phyloP scores from a whole-genome alignment of 2,797 vertebrate species.

The Anguilla anguilla region DNA sequence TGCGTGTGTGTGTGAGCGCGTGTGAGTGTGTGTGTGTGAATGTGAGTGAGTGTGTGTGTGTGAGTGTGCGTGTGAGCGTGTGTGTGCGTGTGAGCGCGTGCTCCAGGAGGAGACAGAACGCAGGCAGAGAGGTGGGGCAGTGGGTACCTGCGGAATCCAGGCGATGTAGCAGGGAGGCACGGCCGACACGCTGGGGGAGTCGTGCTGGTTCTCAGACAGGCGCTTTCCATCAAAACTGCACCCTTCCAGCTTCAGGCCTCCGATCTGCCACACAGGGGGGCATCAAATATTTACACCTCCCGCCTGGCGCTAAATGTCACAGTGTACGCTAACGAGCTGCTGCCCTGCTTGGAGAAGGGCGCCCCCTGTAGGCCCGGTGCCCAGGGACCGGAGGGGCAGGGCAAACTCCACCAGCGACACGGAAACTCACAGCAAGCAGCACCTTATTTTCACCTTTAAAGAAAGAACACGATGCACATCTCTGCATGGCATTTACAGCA shows the following conservation, averaged over 20 bases:
- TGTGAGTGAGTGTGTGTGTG: background rate
- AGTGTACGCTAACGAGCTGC: slow-evolving; percentile 38
- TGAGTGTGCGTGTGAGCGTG: background rate
- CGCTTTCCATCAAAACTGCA: slow-evolving; percentile 89
- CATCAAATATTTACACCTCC: slow-evolving; percentile 44
- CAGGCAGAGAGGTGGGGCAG: background rate
- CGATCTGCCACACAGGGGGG: slow-evolving; percentile 73
- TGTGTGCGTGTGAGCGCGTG: background rate
- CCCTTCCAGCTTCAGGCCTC: slow-evolving; percentile 89
- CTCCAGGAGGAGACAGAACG: background rate
- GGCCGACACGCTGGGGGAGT: slow-evolving; percentile 89
- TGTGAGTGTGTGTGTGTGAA: background rate
- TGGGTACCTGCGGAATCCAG: slow-evolving; percentile 89
- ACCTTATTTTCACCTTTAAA: background rate
- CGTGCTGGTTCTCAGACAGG: slow-evolving; percentile 89
- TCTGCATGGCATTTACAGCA: background rate
- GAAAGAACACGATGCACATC: background rate
- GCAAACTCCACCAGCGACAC: background rate
- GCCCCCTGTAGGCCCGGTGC: background rate
- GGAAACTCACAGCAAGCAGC: background rate
- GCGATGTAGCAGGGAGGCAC: slow-evolving; percentile 90
- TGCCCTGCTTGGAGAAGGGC: background rate
- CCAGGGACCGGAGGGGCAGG: background rate
- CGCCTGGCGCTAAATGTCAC: slow-evolving; percentile 40
- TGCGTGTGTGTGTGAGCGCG: background rate